Evolutionary conservation across 1,140 invertebrate species (phyloP).

Genomic region (Heliconius eleuchia): DNA sequence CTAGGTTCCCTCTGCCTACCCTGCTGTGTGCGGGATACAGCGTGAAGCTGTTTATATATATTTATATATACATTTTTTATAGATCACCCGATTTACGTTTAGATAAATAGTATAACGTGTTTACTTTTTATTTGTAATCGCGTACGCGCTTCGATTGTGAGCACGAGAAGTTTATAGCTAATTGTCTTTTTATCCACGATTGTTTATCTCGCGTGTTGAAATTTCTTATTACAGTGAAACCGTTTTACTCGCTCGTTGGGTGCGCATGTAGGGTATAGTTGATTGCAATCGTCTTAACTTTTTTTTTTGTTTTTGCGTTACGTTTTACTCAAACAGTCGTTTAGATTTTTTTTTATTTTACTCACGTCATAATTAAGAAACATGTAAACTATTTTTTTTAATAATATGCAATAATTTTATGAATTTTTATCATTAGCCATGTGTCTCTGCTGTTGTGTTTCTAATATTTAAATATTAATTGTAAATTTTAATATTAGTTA

Average conservation of each 20-base stretch:
- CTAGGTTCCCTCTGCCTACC: too few relatives aligned
- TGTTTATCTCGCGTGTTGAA: slow-evolving; percentile 45
- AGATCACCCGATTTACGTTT: background rate
- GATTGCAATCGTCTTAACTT: slow-evolving; percentile 36
- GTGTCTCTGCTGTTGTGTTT: background rate
- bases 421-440: too few relatives aligned
- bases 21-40: too few relatives aligned
- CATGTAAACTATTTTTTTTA: background rate
- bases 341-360: background rate
- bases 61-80: background rate
- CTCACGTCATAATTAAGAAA: background rate
- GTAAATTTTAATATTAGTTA: background rate
- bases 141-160: slow-evolving; percentile 34
- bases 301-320: slow-evolving; percentile 8
- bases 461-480: background rate
- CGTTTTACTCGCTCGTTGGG: slow-evolving; percentile 42
- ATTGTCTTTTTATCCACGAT: slow-evolving; percentile 40
- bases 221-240: slow-evolving; percentile 42
- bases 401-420: too few relatives aligned
- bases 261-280: slow-evolving; percentile 42
- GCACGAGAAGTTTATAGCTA: slow-evolving; percentile 37
- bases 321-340: background rate
- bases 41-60: too few relatives aligned
- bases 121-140: slow-evolving; percentile 26
- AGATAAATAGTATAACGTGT: slow-evolving; percentile 10